Percentiles rank a stretch among this genome's conserved stretches.
Evolutionary conservation across 2,797 vertebrate species (phyloP).

Genomic region (Ctenopoma multispine): DNA sequence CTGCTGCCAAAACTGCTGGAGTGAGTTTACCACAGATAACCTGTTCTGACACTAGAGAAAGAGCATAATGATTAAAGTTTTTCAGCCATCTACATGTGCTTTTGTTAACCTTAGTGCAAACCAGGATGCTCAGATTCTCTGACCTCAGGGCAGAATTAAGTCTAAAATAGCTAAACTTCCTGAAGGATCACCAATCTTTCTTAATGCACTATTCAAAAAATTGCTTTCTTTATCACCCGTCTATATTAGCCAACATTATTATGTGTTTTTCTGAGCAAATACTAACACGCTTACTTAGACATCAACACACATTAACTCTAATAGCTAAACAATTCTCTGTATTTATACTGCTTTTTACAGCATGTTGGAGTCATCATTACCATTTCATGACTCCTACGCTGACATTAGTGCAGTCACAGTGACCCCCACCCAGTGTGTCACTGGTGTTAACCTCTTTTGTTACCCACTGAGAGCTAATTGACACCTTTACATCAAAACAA

Average conservation of each 20-base stretch:
- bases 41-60: not conserved
- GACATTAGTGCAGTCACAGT: constrained; percentile 45
- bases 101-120: too few species aligned
- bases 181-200: too few species aligned
- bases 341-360: too few species aligned
- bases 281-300: not conserved
- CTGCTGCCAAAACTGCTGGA: constrained; percentile 37
- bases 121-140: too few species aligned
- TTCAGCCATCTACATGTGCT: too few species aligned
- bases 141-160: too few species aligned
- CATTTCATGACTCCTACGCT: constrained; percentile 42
- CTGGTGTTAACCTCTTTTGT: constrained; percentile 53
- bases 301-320: not conserved
- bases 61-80: too few species aligned
- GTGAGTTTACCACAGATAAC: constrained; percentile 29
- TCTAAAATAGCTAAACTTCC: too few species aligned
- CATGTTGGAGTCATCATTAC: constrained; percentile 37
- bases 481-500: constrained; percentile 50
- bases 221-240: too few species aligned
- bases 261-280: not conserved
- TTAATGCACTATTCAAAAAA: too few species aligned
- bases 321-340: constrained; percentile 2
- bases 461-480: constrained; percentile 57
- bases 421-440: constrained; percentile 44
- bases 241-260: too few species aligned